Conservation (phyloP, 2,797 vertebrate genomes). For the Hydrophis major region DNA sequence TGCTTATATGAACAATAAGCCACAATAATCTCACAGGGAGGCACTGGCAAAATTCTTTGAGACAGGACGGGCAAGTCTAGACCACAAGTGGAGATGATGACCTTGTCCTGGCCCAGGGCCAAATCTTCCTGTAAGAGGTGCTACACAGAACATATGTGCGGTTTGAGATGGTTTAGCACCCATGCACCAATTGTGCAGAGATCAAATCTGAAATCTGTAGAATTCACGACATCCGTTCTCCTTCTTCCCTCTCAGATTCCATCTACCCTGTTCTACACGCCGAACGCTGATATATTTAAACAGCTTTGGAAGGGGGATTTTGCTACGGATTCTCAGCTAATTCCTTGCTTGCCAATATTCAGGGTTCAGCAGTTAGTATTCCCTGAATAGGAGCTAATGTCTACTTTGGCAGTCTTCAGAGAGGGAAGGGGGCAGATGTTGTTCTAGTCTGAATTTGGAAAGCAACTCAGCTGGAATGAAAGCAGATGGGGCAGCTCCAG, state of each 20-base stretch:
- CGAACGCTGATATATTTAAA: not conserved
- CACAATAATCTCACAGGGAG: not conserved
- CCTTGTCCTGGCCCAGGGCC: not conserved
- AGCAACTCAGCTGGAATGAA: not conserved
- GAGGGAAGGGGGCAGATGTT: not conserved
- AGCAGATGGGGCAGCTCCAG: not conserved
- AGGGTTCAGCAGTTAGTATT: not conserved
- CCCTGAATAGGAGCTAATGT: not conserved
- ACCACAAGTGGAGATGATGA: no score
- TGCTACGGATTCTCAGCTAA: not conserved
- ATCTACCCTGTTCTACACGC: not conserved
- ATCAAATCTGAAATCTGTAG: not conserved
- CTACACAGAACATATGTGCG: no score
- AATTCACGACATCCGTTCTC: not conserved
- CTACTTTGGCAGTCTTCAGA: not conserved
- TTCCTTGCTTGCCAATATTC: not conserved
- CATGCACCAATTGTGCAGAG: not conserved
- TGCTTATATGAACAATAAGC: no score
- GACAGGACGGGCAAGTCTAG: not conserved
- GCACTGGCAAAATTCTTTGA: not conserved
- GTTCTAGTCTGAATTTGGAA: not conserved
- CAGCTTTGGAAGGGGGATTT: not conserved
- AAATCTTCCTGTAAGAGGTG: not conserved
- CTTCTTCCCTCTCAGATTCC: not conserved
- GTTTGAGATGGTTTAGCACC: not conserved